phyloP scores from a whole-genome alignment of 2,113 vertebrate species.

The Chaetura pelagica region DNA sequence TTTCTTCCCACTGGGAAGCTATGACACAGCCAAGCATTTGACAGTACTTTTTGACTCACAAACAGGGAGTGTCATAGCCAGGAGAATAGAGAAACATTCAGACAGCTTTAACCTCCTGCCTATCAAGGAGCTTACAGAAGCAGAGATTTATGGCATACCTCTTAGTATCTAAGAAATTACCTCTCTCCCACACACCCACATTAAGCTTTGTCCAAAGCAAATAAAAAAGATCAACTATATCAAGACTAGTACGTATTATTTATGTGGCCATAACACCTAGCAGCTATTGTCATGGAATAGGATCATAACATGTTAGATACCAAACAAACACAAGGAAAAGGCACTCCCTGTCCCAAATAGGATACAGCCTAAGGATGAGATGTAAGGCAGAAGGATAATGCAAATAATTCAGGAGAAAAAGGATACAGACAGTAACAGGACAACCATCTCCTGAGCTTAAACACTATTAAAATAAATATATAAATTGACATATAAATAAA shows the following conservation, averaged over 20 bases:
- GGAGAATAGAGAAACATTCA: background rate
- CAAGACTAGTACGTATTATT: background rate
- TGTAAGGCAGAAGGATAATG: background rate
- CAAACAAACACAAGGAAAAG: background rate
- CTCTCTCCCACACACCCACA: background rate
- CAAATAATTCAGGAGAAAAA: background rate
- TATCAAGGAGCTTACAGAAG: background rate
- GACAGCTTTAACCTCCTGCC: background rate
- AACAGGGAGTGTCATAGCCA: background rate
- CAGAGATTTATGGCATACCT: background rate
- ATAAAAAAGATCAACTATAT: background rate
- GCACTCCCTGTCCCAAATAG: background rate
- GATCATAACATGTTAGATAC: rapidly evolving
- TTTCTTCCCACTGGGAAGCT: background rate
- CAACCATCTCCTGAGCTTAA: background rate
- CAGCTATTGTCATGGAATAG: background rate
- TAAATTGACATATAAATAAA: background rate
- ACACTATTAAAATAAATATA: background rate
- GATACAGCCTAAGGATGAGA: background rate
- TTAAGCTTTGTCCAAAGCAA: background rate
- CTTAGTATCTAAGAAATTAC: background rate
- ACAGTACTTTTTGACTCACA: background rate
- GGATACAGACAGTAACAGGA: background rate
- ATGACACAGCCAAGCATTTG: conserved; percentile 3
- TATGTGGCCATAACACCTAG: background rate